Base-by-base conservation (phyloP, 2,797 vertebrate genomes). In the Chlorospingus flavigularis region DNA sequence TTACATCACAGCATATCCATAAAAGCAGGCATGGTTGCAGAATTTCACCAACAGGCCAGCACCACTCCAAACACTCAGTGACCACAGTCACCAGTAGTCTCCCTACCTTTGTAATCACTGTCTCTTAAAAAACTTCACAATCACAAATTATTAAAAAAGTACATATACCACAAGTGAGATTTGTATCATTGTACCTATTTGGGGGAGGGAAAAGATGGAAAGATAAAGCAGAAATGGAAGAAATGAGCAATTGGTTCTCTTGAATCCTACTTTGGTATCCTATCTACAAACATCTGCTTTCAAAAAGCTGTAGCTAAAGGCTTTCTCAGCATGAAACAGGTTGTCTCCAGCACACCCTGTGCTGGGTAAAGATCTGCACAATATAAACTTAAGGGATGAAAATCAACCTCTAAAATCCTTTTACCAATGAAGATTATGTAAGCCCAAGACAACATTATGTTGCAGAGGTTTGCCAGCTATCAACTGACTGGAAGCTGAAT, bases 111-210 rank as follows among this genome's bases (percentile, higher is more conserved):
- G 23, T 45, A 55, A 82, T 40, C 47, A 35, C 5, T 0, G 2
- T 53, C 7, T 43, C 33, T 51, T 48, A 66, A 70, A 87, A 76
- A 67, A 10, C 28, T 55, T 83, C 25, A 54, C 6, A 6, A 39
- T 14, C 35, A 72, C 10, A 57, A 71, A 74, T 28, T 16, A 61
- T 11, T 4, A 60, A 76, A 31, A 3, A 85, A 71, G 21, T 16
- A 33, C 10, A n/a, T 6, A 21, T 1, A 65, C 30, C 19, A 35
- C 0, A 0, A 9, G 7, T 28, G 65, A 66, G 20, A 62, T 43
- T 23, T 50, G 24, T 23, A 62, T 55, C 53, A 65, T 12, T 77
- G 60, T 8, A 67, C 26, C 14, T 2, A 0, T 55, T 4, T 58
- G 21, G 13, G 13, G 7, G 8, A 86, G 6, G 53, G 15, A 39